Percentiles rank a stretch among this genome's conserved stretches.
Conservation (phyloP, 2,797 vertebrate genomes). For the Todus mexicanus region DNA sequence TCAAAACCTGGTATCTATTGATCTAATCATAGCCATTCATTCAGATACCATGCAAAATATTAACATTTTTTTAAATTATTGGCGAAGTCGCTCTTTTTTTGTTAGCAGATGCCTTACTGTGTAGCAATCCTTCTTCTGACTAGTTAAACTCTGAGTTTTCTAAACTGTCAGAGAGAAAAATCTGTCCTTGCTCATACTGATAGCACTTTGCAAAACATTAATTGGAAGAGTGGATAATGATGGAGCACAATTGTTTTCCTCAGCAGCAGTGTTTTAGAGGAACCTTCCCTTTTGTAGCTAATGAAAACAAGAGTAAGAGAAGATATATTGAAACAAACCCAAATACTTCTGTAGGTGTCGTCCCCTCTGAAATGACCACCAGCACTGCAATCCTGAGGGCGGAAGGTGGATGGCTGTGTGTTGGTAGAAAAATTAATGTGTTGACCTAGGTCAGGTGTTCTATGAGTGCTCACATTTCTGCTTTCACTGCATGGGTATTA, state of each 20-base stretch:
- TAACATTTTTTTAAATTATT: not conserved
- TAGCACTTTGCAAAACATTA: not conserved
- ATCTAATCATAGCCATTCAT: not conserved
- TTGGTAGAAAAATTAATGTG: not conserved
- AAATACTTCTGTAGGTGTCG: not conserved
- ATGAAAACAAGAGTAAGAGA: not conserved
- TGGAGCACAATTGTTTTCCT: not conserved
- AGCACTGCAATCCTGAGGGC: not conserved
- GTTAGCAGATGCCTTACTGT: not conserved
- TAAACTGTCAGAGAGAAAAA: not conserved
- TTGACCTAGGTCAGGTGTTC: not conserved
- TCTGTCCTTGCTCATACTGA: not conserved
- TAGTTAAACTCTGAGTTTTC: not conserved
- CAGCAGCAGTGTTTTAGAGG: not conserved
- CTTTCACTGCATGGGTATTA: not conserved
- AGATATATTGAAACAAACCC: not conserved
- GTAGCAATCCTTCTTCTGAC: not conserved
- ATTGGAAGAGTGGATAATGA: not conserved
- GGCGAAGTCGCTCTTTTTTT: not conserved
- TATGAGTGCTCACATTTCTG: not conserved
- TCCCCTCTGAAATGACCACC: not conserved
- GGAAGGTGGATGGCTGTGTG: not conserved
- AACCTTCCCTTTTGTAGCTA: not conserved
- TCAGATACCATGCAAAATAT: not conserved
- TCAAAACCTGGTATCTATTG: not conserved